A percentile compares a stretch with the other conserved stretches of the same genome.
phyloP scores from a whole-genome alignment of 1,140 invertebrate genomes.

The Heliconius hermathena region DNA sequence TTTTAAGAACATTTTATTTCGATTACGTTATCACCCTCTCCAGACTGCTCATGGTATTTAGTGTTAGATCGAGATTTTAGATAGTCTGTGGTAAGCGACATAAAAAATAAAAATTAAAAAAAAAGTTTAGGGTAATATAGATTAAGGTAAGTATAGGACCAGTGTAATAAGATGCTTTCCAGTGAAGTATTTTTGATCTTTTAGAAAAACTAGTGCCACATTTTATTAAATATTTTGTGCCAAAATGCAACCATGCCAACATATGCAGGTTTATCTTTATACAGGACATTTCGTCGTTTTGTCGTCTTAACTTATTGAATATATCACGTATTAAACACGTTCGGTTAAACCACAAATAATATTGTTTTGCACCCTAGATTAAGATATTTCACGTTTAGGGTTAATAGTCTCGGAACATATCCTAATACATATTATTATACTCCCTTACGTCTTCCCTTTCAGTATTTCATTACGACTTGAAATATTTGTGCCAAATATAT shows the following conservation, averaged over 20 bases:
- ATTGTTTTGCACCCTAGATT: constrained; percentile 72
- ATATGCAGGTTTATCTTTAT: constrained; percentile 30
- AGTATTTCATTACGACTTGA: constrained; percentile 63
- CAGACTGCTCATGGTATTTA: constrained; percentile 78
- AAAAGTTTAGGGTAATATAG: constrained; percentile 68
- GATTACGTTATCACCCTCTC: constrained; percentile 75
- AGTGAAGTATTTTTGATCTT: constrained; percentile 53
- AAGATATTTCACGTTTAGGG: constrained; percentile 63
- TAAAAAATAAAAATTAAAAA: constrained; percentile 67
- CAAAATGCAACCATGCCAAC: constrained; percentile 53
- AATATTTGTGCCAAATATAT: constrained; percentile 72
- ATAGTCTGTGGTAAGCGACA: constrained; percentile 70
- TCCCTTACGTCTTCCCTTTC: constrained; percentile 74
- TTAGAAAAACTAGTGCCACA: constrained; percentile 61
- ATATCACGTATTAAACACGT: constrained; percentile 17
- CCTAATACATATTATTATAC: constrained; percentile 63
- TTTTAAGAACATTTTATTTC: constrained; percentile 64
- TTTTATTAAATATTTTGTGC: constrained; percentile 60
- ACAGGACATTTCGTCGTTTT: neutral
- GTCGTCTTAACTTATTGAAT: constrained; percentile 23
- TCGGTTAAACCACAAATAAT: constrained; percentile 40
- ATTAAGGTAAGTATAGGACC: constrained; percentile 75
- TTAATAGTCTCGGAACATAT: constrained; percentile 71
- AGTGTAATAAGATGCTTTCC: constrained; percentile 67
- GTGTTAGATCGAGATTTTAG: constrained; percentile 70